Conservation (phyloP, 2,888 invertebrate genomes). For the Lapara coniferarum region DNA sequence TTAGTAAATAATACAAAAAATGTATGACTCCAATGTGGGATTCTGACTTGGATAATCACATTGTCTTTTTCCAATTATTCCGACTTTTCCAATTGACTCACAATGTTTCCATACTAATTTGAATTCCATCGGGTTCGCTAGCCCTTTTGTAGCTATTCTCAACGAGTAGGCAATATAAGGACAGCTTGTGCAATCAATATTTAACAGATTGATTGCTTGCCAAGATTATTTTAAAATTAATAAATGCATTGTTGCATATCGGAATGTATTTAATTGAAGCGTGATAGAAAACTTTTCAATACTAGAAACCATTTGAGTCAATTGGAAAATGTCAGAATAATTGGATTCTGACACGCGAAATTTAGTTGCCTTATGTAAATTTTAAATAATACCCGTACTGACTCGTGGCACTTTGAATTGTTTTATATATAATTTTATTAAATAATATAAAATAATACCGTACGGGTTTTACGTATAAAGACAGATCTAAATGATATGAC, state of each 20-base stretch:
- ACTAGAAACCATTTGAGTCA: not conserved
- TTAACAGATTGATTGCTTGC: conserved; percentile 6
- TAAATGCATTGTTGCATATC: conserved; percentile 19
- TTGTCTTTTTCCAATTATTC: not conserved
- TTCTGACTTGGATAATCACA: conserved; percentile 28
- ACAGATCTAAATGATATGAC: conserved; percentile 67
- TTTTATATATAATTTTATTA: conserved; percentile 52
- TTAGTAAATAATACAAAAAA: conserved; percentile 46
- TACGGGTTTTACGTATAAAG: conserved; percentile 55
- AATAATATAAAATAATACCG: conserved; percentile 52
- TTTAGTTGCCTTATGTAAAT: conserved; percentile 33
- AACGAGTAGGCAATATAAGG: conserved; percentile 58
- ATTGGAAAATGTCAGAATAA: conserved; percentile 21
- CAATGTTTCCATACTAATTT: conserved; percentile 8
- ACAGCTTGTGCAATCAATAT: conserved; percentile 37
- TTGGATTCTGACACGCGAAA: conserved; percentile 16
- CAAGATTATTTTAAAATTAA: conserved; percentile 14
- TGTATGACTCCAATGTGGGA: conserved; percentile 56
- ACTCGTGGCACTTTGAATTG: conserved; percentile 68
- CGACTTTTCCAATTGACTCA: conserved; percentile 1
- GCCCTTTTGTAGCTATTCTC: conserved; percentile 57
- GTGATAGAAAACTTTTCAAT: not conserved
- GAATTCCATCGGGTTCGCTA: conserved; percentile 30
- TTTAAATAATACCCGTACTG: conserved; percentile 72
- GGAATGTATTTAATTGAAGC: conserved; percentile 21